Evolutionary conservation across 1,140 invertebrate genomes (phyloP), one percentile per base, ranked within the genome.

Genomic region (Trissolcus basalis): DNA sequence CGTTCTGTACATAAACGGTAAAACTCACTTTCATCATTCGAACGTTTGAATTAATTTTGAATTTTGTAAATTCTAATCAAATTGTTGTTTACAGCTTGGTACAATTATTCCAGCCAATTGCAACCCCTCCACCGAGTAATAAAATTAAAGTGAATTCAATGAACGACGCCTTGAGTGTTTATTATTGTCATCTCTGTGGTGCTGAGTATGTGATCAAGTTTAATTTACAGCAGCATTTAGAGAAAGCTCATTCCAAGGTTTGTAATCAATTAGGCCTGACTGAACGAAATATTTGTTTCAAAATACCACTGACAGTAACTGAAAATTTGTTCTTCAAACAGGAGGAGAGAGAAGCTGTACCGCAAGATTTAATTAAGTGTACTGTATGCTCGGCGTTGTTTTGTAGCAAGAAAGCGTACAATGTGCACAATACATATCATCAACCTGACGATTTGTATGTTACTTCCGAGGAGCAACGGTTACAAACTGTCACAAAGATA

Each of bases 171-270:
- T 78, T 92, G 43, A 90, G 89, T 61, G 89, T 92, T 14, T 92
- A 91, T 67, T 93, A 92, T 82, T 93, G 92, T 76, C 90, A 92
- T 74, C 88, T 93, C 39, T 93, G 92, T 84, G 92, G 92, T 5
- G 90, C 90, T 51, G 92, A 93, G 78, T 93, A 92, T 80, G 89
- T 92, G 32, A 89, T 92, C 41, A 93, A 93, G 83, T 92, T 92
- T 56, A 93, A 93, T 84, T 85, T 93, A 65, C 90, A 91, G 82
- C 91, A 91, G 82, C 92, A 93, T 81, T 86, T 92, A 63, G 87
- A 87, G 69, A 88, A 90, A 68, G 89, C 90, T 69, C 92, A 93
- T 72, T 82, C 83, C 50, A 70, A 80, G 80, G 85, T 76, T 71
- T 43, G 36, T 19, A 27, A 27, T 27, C n/a, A n/a, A n/a, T n/a